Evolutionary conservation across 2,888 invertebrate genomes (phyloP).

Genomic region (Vesta saturnalis): DNA sequence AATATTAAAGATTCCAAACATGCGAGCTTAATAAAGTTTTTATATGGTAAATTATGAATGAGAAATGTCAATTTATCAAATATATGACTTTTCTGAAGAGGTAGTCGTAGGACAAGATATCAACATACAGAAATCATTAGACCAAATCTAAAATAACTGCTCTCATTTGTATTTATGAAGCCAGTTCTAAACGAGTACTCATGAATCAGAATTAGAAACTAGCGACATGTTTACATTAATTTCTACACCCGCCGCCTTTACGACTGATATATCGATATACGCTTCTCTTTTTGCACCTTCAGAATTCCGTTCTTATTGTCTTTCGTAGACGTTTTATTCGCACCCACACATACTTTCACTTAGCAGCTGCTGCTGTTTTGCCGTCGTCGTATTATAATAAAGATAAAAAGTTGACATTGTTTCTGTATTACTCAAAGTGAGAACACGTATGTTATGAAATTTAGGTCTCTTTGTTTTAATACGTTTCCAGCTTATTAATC

Average conservation of each 20-base stretch:
- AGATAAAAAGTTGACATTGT: constrained; percentile 29
- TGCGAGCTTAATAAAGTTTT: constrained; percentile 35
- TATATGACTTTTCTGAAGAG: constrained; percentile 12
- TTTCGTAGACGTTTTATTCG: constrained; percentile 23
- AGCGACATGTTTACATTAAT: constrained; percentile 47
- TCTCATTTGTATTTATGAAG: constrained; percentile 32
- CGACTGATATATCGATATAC: constrained; percentile 27
- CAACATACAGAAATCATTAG: constrained; percentile 31
- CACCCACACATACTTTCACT: constrained; percentile 43
- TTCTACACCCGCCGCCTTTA: constrained; percentile 53
- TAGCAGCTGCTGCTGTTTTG: constrained; percentile 30
- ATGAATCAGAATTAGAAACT: constrained; percentile 53
- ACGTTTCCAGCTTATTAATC: background rate
- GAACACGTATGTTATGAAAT: constrained; percentile 9
- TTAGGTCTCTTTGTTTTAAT: background rate
- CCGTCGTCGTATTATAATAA: constrained; percentile 23
- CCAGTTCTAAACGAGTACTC: constrained; percentile 40
- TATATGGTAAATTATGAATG: constrained; percentile 27
- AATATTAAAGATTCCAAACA: constrained; percentile 22
- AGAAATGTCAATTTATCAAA: constrained; percentile 26
- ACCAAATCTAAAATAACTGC: constrained; percentile 32
- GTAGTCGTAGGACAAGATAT: constrained; percentile 20
- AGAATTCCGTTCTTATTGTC: constrained; percentile 21
- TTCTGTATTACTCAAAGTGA: constrained; percentile 22
- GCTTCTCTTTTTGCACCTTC: constrained; percentile 24